Evolutionary conservation across 2,797 vertebrate genomes (phyloP), one percentile per base, ranked within the genome.

Genomic region (Coreius guichenoti): DNA sequence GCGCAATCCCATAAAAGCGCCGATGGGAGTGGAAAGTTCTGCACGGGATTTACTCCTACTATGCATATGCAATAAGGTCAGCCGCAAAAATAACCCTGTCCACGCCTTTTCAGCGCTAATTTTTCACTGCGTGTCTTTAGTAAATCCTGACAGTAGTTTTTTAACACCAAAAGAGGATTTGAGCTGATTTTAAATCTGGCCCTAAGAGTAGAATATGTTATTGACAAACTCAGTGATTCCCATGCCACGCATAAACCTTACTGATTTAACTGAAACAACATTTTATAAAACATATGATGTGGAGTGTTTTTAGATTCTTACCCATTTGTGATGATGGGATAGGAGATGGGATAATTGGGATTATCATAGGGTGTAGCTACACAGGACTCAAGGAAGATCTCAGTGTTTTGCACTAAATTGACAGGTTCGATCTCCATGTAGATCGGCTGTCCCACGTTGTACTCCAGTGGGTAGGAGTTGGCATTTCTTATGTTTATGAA

Each of bases 351-450:
- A 33, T 90, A 89, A 54, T 88, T 90, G 2, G 92, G 89, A 83
- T 92, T 87, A 87, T 93, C 92, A 3, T 84, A 89, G 8, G 93
- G 92, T 19, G 91, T 86, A 0, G 91, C 93, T 56, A 8, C 90
- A 89, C 91, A 94, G 78, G 91, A 90, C 88, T 93, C 91, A 47
- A 94, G 90, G 74, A 94, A 94, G 51, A 94, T 65, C 89, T 90
- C 85, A 0, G 87, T 89, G 68, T 90, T 89, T 78, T 89, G 85
- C 45, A 93, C 72, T 11, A 84, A 61, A 21, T 86, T 74, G 23
- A 81, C 63, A 0, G 90, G 90, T 16, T 89, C 67, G 11, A 93
- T 93, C 87, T 93, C 87, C 91, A 93, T 92, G 85, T 80, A 93
- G 31, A 94, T 90, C 58, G 86, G 83, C 36, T 93, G 76, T 47